Base-by-base conservation (phyloP, 2,888 invertebrate species). In the Athripsodes cinereus region DNA sequence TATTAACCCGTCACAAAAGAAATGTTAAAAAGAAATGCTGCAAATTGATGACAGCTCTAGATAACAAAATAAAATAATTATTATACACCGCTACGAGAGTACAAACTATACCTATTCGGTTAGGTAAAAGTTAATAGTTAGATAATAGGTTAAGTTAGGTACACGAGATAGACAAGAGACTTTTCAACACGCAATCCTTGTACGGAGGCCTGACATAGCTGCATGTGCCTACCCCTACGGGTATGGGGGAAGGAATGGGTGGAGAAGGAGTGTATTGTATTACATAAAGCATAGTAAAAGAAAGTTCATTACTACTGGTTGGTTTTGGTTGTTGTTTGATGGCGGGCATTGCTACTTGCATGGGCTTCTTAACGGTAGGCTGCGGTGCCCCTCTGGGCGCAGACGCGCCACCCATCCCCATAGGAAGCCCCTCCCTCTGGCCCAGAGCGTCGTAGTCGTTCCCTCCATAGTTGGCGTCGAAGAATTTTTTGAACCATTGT, bases 401-500 rank as follows among this genome's bases (percentile, higher is more conserved):
- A 64, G 79, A 77, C 61, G 78, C 75, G 64, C 86, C 85, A 67
- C 88, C 90, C 70, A 84, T 84, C 67, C 92, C 93, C 86, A 94
- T 87, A 56, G 84, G 81, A 71, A 91, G 88, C 68, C 93, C 92
- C 69, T 88, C 90, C 67, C 97, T 84, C 70, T 90, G 89, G 65
- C 83, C 85, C 70, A 92, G 76, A 59, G 98, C 90, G 78, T 96
- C 93, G 77, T 98, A 98, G 65, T 94, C 93, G 70, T 86, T 82
- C 72, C 95, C 96, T 75, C 90, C 89, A 81, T 95, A 96, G 84
- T 99, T 99, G 69, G 96, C 96, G 80, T 98, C 97, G 81, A 96
- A 98, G 82, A 98, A 97, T 78, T 96, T 96, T 85, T 98, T 97
- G 85, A 98, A 98, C 97, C 97, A 98, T 82, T 98, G 97, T 69